phyloP scores from a whole-genome alignment of 2,113 vertebrate genomes.

The Perca fluviatilis region DNA sequence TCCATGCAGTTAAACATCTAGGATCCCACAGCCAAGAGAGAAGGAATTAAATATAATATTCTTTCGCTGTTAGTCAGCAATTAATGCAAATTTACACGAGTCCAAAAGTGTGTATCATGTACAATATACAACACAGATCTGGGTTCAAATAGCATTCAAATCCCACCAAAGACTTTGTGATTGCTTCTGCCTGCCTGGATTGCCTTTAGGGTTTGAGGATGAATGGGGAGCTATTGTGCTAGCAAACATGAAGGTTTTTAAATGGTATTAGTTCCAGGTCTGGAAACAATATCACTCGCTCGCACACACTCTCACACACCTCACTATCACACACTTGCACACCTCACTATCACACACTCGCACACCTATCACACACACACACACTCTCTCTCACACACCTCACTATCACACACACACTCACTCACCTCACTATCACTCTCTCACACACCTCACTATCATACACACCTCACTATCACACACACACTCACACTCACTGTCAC shows the following conservation, averaged over 20 bases:
- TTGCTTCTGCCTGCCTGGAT: constrained; percentile 72
- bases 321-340: background rate
- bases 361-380: background rate
- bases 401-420: background rate
- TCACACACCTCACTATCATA: background rate
- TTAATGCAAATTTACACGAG: constrained; percentile 96
- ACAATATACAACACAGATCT: constrained; percentile 92
- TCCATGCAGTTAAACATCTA: constrained; percentile 95
- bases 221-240: constrained; percentile 53
- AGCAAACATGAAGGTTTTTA: constrained; percentile 59
- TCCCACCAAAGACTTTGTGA: constrained; percentile 67
- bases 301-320: constrained; percentile 11
- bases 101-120: constrained; percentile 93
- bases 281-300: constrained; percentile 35
- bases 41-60: constrained; percentile 95
- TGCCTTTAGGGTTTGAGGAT: constrained; percentile 57
- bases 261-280: constrained; percentile 71
- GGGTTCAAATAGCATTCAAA: constrained; percentile 70
- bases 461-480: constrained; percentile 20
- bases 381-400: constrained; percentile 3
- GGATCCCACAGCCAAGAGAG: constrained; percentile 93
- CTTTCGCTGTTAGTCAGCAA: constrained; percentile 93
- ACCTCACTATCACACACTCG: constrained; percentile 18
- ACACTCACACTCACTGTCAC: background rate
- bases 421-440: constrained; percentile 14